These are phyloP conservation scores for Pelmatolapia mariae DNA, from an alignment of 2,113 vertebrate species.

Conservation along the genomic window DNA sequence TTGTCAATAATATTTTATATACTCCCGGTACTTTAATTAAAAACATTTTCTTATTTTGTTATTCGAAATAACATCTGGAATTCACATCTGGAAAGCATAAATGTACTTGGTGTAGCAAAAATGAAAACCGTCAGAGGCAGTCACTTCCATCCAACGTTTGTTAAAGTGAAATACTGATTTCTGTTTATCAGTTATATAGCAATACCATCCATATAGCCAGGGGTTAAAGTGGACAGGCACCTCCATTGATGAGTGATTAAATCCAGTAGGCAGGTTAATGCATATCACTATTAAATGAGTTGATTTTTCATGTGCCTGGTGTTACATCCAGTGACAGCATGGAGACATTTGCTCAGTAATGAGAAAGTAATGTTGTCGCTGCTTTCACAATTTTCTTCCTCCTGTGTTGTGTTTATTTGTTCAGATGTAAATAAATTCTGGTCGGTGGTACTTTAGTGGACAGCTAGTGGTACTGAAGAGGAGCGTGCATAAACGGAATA, in stretches of 20 bases:
- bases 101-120: background rate
- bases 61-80: background rate
- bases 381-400: background rate
- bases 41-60: background rate
- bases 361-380: background rate
- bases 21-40: background rate
- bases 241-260: background rate
- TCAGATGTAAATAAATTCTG: background rate
- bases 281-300: background rate
- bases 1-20: background rate
- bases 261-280: background rate
- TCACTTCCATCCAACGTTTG: background rate
- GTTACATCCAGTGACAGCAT: background rate
- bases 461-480: background rate
- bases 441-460: fast-evolving
- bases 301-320: background rate
- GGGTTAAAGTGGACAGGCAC: background rate
- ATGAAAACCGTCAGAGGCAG: background rate
- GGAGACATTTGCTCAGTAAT: background rate
- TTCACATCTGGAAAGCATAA: background rate
- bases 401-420: background rate
- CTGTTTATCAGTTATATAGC: background rate
- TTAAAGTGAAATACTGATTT: background rate
- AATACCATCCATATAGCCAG: background rate
- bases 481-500: background rate